These are phyloP conservation scores for Altica lythri DNA, from an alignment of 2,888 invertebrate species.

Conservation along the genomic window DNA sequence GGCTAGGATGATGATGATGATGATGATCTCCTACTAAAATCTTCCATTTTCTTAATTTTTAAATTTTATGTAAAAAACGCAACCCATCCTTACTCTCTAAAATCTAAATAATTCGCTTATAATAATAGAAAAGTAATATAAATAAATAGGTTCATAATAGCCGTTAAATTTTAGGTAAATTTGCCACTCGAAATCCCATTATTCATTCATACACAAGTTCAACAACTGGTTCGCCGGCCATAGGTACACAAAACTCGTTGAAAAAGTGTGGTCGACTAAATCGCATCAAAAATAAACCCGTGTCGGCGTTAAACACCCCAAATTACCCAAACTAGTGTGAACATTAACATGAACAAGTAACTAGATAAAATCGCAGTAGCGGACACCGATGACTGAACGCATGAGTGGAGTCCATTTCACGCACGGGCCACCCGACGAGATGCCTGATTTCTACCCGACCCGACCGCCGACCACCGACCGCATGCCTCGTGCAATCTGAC, in stretches of 20 bases:
- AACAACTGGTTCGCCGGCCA: constrained; percentile 18
- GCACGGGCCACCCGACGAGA: constrained; percentile 41
- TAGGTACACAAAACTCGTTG: constrained; percentile 23
- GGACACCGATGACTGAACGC: constrained; percentile 41
- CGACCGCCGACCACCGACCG: constrained; percentile 14
- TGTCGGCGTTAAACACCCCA: constrained; percentile 39
- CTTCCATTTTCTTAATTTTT: no score
- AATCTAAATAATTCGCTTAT: no score
- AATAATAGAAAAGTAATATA: no score
- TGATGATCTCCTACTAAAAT: no score
- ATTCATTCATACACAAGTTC: constrained; percentile 20
- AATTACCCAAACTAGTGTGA: constrained; percentile 45
- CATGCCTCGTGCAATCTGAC: no score
- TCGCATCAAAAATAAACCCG: constrained; percentile 40
- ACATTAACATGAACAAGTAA: constrained; percentile 47
- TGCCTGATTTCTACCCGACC: constrained; percentile 36
- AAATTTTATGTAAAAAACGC: no score
- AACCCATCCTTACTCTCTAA: no score
- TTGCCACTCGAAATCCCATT: constrained; percentile 19
- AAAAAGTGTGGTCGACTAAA: constrained; percentile 29
- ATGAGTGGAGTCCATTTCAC: constrained; percentile 45
- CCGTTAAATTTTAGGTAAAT: no score
- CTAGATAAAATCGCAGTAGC: constrained; percentile 46
- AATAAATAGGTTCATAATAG: no score
- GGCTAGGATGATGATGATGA: no score